Base-by-base conservation (phyloP, 1,140 invertebrate genomes). In the Meloidogyne exigua region DNA sequence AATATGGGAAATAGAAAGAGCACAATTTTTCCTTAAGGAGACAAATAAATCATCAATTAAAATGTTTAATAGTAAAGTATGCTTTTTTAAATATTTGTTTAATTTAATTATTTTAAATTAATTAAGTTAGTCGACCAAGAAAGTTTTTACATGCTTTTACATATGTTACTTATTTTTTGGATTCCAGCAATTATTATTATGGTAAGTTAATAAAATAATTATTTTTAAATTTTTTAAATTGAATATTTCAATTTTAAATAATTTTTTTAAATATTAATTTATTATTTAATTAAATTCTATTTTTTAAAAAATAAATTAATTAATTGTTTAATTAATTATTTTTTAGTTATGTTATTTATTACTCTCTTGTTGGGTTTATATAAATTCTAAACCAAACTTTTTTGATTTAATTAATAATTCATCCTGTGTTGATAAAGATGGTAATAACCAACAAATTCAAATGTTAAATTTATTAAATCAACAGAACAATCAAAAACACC, bases 111-210 rank as follows among this genome's bases (percentile, higher is more conserved):
- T 32, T 32, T 32, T 32, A 32, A 21, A 25, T 12, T 57, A 63
- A 18, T 64, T 66, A 39, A 80, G 42, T 18, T 72, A 11, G 57
- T 83, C 11, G 67, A 80, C 21, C 76, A 77, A 63, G 85, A 85
- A 66, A 85, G 76, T 39, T 23, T 82, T 64, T 86, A 87, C 62
- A 78, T 84, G 36, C 67, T 85, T 67, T 42, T 85, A 32, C 84
- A 86, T 69, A 84, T 86, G 73, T 23, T 79, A 42, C 68, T 86
- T 18, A 87, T 86, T 25, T 86, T 86, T 67, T 87, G 82, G 81
- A 78, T 87, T 57, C 84, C 84, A 1, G 80, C 82, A 18, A 66
- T 75, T 23, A 82, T 86, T 63, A 77, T 86, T 42, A 65, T 85
- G 79, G 85, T 81, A 76, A 28, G 32, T 75, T n/a, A 77, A 78